phyloP scores from a whole-genome alignment of 2,888 invertebrate species.

The Diabrotica balteata region DNA sequence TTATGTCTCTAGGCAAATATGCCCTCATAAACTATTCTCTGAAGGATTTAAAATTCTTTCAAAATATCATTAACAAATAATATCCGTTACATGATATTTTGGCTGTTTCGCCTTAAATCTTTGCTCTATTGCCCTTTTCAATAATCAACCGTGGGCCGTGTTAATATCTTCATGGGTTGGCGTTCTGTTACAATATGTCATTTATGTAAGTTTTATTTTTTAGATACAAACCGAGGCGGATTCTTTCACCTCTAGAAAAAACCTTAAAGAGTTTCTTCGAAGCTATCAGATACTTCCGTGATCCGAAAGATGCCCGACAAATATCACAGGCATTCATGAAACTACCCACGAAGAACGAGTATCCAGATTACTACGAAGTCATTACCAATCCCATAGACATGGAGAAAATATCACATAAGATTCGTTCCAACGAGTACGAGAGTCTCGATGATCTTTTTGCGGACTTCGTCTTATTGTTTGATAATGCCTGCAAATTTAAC shows the following conservation, averaged over 20 bases:
- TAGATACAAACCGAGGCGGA: slow-evolving; percentile 60
- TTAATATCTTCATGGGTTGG: too few species aligned
- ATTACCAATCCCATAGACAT: slow-evolving; percentile 97
- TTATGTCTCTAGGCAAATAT: too few species aligned
- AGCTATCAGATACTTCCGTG: slow-evolving; percentile 87
- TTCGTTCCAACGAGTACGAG: slow-evolving; percentile 79
- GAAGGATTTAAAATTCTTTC: too few species aligned
- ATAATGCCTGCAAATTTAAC: slow-evolving; percentile 96
- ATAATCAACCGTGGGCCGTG: too few species aligned
- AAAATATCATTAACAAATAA: too few species aligned
- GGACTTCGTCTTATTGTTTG: slow-evolving; percentile 92
- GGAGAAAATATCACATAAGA: slow-evolving; percentile 88
- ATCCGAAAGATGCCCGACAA: slow-evolving; percentile 83
- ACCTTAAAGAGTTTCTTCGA: slow-evolving; percentile 88
- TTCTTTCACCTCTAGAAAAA: slow-evolving; percentile 69
- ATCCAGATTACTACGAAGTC: slow-evolving; percentile 97
- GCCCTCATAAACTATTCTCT: too few species aligned
- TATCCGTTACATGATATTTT: too few species aligned
- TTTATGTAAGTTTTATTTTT: slow-evolving; percentile 10
- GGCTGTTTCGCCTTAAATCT: too few species aligned
- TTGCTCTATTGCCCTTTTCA: too few species aligned
- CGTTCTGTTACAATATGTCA: too few species aligned
- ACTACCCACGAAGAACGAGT: slow-evolving; percentile 87
- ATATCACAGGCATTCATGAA: slow-evolving; percentile 95
- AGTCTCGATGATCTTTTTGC: slow-evolving; percentile 85